These are phyloP conservation scores for Aradophagus sp. DNA, from an alignment of 1,140 invertebrate genomes.

Conservation along the genomic window DNA sequence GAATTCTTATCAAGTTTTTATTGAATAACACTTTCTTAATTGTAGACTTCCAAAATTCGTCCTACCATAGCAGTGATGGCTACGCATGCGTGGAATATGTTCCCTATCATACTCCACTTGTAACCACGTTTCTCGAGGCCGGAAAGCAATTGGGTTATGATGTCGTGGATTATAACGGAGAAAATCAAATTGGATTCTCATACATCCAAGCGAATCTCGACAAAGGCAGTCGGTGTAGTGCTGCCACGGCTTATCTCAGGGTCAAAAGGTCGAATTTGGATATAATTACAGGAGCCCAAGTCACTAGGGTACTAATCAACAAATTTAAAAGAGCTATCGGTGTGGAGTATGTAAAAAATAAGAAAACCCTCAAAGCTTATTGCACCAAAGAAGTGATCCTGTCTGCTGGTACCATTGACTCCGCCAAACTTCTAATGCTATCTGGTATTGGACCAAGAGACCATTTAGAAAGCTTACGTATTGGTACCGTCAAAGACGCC, in stretches of 20 bases:
- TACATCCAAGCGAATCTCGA: constrained; percentile 81
- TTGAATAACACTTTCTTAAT: too few species aligned
- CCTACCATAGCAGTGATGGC: constrained; percentile 73
- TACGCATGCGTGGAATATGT: constrained; percentile 69
- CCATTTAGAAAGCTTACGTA: constrained; percentile 81
- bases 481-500: constrained; percentile 80
- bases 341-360: constrained; percentile 77
- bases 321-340: constrained; percentile 75
- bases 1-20: too few species aligned
- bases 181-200: constrained; percentile 75
- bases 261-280: constrained; percentile 81
- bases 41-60: too few species aligned
- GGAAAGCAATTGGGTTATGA: constrained; percentile 76
- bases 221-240: constrained; percentile 79
- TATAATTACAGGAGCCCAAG: constrained; percentile 79
- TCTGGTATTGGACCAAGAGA: constrained; percentile 83
- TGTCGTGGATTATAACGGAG: constrained; percentile 76
- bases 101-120: constrained; percentile 70
- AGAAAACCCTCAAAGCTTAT: constrained; percentile 69
- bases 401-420: constrained; percentile 81
- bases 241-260: constrained; percentile 78
- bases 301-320: constrained; percentile 79
- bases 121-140: constrained; percentile 76
- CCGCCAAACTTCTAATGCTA: constrained; percentile 82
- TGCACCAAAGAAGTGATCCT: constrained; percentile 81